Evolutionary conservation across 35 echinoderm and acorn worm genomes (phyloP).

Genomic region (Anneissia japonica): DNA sequence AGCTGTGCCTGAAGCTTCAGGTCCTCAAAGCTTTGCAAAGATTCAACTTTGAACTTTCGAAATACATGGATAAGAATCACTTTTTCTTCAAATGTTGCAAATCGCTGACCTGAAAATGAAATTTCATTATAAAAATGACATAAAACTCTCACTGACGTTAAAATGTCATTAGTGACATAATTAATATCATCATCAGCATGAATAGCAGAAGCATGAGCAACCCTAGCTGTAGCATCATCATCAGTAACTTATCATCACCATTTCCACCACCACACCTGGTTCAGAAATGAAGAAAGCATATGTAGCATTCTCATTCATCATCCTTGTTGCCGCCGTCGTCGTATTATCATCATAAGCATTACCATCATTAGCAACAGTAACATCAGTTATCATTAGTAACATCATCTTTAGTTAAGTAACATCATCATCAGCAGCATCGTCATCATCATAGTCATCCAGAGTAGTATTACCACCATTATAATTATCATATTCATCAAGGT

Average conservation of each 20-base stretch:
- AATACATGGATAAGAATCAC: conserved; percentile 5
- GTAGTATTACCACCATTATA: no score
- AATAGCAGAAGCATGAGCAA: neutral
- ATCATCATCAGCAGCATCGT: no score
- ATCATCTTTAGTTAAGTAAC: no score
- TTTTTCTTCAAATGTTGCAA: conserved; percentile 35
- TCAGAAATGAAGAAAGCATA: neutral
- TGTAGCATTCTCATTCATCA: no score
- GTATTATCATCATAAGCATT: no score
- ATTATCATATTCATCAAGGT: no score
- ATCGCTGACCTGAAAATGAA: conserved; percentile 6
- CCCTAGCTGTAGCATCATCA: neutral
- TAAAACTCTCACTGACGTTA: neutral
- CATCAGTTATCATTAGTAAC: no score
- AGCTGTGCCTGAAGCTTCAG: neutral
- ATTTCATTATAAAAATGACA: neutral
- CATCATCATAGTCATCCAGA: no score
- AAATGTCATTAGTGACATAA: neutral
- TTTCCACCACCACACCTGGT: neutral
- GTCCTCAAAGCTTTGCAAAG: conserved; percentile 4
- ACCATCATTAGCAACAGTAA: no score
- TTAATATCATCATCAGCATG: neutral
- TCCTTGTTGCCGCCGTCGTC: no score
- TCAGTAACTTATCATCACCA: neutral
- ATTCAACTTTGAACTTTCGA: conserved; percentile 11